Evolutionary conservation across 2,797 vertebrate genomes (phyloP).

Genomic region (Onychomys arenicola): DNA sequence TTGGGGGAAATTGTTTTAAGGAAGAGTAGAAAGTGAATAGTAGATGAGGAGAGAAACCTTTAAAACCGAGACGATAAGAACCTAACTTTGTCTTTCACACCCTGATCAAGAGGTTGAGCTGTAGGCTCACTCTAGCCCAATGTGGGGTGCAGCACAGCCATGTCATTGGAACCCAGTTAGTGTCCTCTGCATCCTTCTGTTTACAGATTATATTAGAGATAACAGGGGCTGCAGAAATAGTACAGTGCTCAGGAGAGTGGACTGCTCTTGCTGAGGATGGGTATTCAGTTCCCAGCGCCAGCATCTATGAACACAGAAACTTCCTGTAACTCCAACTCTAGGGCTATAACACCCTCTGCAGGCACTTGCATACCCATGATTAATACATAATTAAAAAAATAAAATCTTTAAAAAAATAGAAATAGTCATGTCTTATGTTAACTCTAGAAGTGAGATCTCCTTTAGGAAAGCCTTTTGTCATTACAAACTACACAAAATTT

Average conservation of each 20-base stretch:
- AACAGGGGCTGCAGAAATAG: not conserved
- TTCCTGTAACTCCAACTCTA: not conserved
- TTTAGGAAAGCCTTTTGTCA: slow-evolving; percentile 2
- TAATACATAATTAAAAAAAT: not conserved
- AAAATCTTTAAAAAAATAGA: not conserved
- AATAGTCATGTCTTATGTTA: not conserved
- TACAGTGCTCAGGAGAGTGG: not conserved
- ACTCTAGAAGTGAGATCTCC: not conserved
- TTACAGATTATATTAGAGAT: not conserved
- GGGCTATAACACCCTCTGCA: not conserved
- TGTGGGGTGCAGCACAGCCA: not conserved
- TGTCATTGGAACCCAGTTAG: too few species aligned
- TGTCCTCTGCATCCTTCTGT: not conserved
- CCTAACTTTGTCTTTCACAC: not conserved
- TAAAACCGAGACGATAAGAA: not conserved
- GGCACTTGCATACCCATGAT: not conserved
- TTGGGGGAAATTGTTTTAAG: not conserved
- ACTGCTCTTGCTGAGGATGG: not conserved
- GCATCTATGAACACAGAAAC: not conserved
- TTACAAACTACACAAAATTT: not conserved
- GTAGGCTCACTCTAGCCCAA: not conserved
- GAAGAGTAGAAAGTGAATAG: not conserved
- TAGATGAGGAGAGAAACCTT: not conserved
- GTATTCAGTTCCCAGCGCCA: not conserved
- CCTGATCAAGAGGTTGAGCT: not conserved